Base-by-base conservation (phyloP, 2,888 invertebrate species). In the Macrophya alboannulata region DNA sequence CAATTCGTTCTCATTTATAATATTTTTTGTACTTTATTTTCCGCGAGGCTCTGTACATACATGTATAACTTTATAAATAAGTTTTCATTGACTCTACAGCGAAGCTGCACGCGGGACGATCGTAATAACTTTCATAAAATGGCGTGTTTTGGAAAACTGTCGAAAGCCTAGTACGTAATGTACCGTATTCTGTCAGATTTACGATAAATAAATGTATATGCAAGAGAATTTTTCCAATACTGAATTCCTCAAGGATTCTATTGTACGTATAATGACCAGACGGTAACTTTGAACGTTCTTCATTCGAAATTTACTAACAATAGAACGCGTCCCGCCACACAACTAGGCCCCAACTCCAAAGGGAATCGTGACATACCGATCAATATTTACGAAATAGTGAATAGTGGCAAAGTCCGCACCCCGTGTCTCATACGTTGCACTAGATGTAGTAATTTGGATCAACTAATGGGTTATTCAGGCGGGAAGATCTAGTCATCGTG, bases 371-470 rank as follows among this genome's bases (percentile, higher is more conserved):
- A 74, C 43, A 43, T 45, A 74, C 51, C 77, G 77, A 77, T 51
- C 77, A 77, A 77, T 77, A 77, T 77, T 77, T 77, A 77, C 51
- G 77, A 48, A 77, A 77, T 77, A 77, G 77, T 17, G 77, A 77
- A 48, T 17, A 55, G 21, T 31, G 77, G 48, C 51, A 55, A 51
- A 77, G 17, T 17, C 55, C 72, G n/a, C 45, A 43, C 45, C 45
- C 21, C 10, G 0, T 45, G 45, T n/a, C n/a, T 45, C 43, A 31
- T 3, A 45, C 45, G 72, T 17, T 68, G 37, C 37, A 68, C 17
- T 68, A 37, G 17, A 74, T 74, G 21, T 45, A 21, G 43, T 21
- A n/a, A 74, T 74, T 74, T 45, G 21, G 5, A 68, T 37, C 31
- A 68, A 31, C 15, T 12, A 68, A 37, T 15, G 37, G 12, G 6